These are phyloP conservation scores for Lepidochrysops patricia DNA, from an alignment of 2,888 invertebrate species.

Conservation along the genomic window DNA sequence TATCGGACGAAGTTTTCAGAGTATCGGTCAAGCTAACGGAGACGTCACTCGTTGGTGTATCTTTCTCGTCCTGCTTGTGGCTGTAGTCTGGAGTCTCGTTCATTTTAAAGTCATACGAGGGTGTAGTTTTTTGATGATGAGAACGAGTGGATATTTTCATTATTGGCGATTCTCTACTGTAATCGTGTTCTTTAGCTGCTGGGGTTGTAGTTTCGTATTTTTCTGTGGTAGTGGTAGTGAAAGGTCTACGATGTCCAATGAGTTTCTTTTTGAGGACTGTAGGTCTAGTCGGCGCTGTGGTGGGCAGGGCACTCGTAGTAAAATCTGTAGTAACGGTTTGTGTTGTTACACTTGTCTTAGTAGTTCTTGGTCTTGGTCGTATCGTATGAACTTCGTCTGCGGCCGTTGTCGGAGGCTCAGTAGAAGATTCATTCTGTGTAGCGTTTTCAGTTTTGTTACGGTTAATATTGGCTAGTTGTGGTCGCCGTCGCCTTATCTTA, in stretches of 20 bases:
- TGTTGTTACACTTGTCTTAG: conserved; percentile 51
- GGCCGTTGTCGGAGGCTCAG: conserved; percentile 40
- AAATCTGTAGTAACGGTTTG: conserved; percentile 59
- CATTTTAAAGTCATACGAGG: conserved; percentile 41
- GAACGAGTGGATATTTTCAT: conserved; percentile 68
- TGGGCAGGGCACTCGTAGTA: conserved; percentile 64
- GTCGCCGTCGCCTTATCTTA: conserved; percentile 63
- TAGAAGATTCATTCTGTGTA: conserved; percentile 34
- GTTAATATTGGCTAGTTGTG: conserved; percentile 45
- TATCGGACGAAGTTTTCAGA: conserved; percentile 40
- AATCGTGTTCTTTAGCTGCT: conserved; percentile 38
- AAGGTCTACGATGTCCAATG: conserved; percentile 43
- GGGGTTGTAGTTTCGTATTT: conserved; percentile 54
- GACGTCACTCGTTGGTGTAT: conserved; percentile 69
- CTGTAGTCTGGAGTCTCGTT: conserved; percentile 56
- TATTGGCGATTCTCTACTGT: conserved; percentile 58
- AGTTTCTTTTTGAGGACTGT: conserved; percentile 59
- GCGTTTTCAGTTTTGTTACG: conserved; percentile 45
- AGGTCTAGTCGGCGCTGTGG: conserved; percentile 59
- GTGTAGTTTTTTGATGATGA: conserved; percentile 38
- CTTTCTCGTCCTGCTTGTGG: conserved; percentile 70
- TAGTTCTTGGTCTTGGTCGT: conserved; percentile 51
- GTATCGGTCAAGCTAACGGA: conserved; percentile 50
- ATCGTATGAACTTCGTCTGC: conserved; percentile 51
- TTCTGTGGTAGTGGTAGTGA: conserved; percentile 42